Evolutionary conservation across 2,797 vertebrate genomes (phyloP), one percentile per base, ranked within the genome.

Genomic region (Lerista edwardsae): DNA sequence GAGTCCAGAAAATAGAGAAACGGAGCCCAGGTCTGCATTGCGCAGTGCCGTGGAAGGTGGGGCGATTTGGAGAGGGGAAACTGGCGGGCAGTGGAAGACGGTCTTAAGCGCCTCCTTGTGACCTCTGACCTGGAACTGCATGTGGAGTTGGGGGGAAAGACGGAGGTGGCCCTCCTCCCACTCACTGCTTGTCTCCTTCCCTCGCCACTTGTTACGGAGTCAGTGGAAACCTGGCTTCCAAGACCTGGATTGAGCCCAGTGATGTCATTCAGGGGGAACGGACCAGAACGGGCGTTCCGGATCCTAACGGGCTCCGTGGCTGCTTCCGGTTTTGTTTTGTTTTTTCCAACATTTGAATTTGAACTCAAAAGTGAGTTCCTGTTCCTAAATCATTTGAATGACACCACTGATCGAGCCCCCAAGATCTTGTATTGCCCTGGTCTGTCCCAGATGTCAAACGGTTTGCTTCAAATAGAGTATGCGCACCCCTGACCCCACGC

Each of bases 1-100:
- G 36, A 84, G 90, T 85, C 73, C 34, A 65, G 86, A 80, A 72
- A 55, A 4, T 39, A 19, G 12, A 68, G 31, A 68, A 61, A 47
- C 12, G 64, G 31, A n/a, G 23, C 55, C 67, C 15, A 31, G n/a
- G 27, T 55, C 10, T 29, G 9, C 31, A 36, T 2, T 6, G 11
- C 41, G 31, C 65, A 27, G 10, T 25, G 10, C 12, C 11, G 10
- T 14, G 25, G 15, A 21, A 21, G 61, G 5, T 31, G 72, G 3
- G 1, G 4, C 14, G 55, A 34, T 39, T 64, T 36, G 17, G 44
- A 23, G 67, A 25, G 36, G 3, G 6, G 5, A 10, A 5, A 31
- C 11, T 15, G 51, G 9, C 25, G 1, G 6, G 36, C 6, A 3
- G 19, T 41, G 15, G 34, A 21, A 59, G 65, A 14, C 6, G 2